These are phyloP conservation scores for Spatula clypeata DNA, from an alignment of 2,797 vertebrate genomes.

Conservation along the genomic window DNA sequence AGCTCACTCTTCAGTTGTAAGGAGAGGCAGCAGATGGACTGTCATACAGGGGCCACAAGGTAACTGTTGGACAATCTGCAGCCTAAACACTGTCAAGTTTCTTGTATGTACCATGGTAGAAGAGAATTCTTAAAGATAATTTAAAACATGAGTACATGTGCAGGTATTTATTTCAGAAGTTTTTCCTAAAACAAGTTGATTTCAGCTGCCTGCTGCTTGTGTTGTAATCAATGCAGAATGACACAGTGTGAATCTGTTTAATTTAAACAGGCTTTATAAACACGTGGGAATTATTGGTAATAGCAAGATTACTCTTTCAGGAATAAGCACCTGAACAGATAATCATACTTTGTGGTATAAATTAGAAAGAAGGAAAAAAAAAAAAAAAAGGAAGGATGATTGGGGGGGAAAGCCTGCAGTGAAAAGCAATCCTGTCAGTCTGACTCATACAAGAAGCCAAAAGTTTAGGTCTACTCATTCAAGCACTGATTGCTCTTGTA, in stretches of 20 bases:
- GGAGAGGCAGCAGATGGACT: not conserved
- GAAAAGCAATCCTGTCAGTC: not conserved
- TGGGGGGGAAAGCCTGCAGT: not conserved
- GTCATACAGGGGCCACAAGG: rapidly evolving
- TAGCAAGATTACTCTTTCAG: not conserved
- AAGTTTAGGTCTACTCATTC: not conserved
- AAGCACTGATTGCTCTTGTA: not conserved
- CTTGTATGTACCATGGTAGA: not conserved
- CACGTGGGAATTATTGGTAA: not conserved
- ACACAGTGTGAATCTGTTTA: not conserved
- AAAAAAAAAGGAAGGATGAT: too few relatives aligned
- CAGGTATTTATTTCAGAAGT: not conserved
- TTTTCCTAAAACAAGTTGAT: not conserved
- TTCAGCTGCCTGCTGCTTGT: not conserved
- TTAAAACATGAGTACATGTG: not conserved
- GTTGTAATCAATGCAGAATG: not conserved
- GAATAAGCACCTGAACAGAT: not conserved
- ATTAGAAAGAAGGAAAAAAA: not conserved
- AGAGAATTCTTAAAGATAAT: not conserved
- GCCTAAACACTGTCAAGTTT: not conserved
- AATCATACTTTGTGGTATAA: not conserved
- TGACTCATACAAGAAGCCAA: not conserved
- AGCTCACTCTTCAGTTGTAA: not conserved
- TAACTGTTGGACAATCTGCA: not conserved
- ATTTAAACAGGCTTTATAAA: not conserved